Evolutionary conservation across 2,113 vertebrate genomes (phyloP), one percentile per base, ranked within the genome.

Genomic region (Lagopus muta): DNA sequence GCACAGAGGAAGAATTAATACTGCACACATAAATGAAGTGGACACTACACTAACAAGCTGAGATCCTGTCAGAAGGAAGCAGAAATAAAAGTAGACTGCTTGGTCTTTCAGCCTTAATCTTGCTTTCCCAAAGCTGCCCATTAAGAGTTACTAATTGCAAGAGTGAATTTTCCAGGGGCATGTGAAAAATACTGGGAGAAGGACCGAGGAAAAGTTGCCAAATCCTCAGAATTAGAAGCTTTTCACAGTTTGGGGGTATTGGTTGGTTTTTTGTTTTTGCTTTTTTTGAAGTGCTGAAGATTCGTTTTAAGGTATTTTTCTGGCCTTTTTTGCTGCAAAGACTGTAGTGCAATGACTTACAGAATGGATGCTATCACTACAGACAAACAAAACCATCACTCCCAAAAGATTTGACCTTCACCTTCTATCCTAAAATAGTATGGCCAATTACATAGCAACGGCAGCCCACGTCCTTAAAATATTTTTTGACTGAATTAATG

Each of bases 361-460:
- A 93, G 92, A 90, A 84, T 38, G 84, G 88, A 90, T 50, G 47
- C 55, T 91, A 89, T 93, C 94, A 80, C 78, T 79, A 36, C 24
- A 85, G 71, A 89, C 77, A 96, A 95, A 96, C 92, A 96, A 96
- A 96, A 82, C 75, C 71, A 93, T 60, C 45, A 66, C 61, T 92
- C 91, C 92, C 95, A 82, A 85, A 92, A 92, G 94, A 90, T 70
- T 32, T 87, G 94, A 95, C 96, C 95, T 94, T 91, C 92, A 94
- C 87, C 92, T 92, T 93, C 52, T 7, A 7, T 85, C 92, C 82
- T 25, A 94, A 94, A 96, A 96, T 95, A 95, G 95, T 48, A 82
- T 25, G 24, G 52, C 77, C 40, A 89, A 75, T 85, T 91, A 82
- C 92, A 90, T 6, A 80, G 89, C 89, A 89, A 61, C 82, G 85